Conservation (phyloP, 2,797 vertebrate genomes). For the Gephyroberyx darwinii region DNA sequence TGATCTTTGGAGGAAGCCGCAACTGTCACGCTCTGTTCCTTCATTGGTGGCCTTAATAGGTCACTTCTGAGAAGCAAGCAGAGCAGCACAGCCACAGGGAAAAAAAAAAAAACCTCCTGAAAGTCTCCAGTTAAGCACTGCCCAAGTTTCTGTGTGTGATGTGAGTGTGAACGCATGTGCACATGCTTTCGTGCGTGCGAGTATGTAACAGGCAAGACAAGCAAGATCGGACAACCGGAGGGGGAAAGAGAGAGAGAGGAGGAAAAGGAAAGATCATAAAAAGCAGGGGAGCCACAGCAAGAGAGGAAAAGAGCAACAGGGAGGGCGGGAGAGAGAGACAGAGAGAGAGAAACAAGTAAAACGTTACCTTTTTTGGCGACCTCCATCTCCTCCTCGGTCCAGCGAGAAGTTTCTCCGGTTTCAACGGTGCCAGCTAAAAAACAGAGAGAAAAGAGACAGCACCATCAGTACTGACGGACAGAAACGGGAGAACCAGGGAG, state of each 20-base stretch:
- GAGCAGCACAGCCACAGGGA: constrained; percentile 7
- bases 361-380: constrained; percentile 98
- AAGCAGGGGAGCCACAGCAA: constrained; percentile 12
- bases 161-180: constrained; percentile 16
- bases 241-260: neutral
- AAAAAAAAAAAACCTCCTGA: constrained; percentile 14
- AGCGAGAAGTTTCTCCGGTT: constrained; percentile 97
- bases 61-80: constrained; percentile 43
- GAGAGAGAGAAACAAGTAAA: constrained; percentile 35
- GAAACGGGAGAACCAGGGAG: constrained; percentile 34
- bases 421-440: constrained; percentile 89
- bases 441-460: constrained; percentile 72
- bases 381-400: constrained; percentile 99
- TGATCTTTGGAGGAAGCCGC: constrained; percentile 47
- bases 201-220: constrained; percentile 38
- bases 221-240: constrained; percentile 48
- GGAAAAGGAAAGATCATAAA: constrained; percentile 16
- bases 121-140: constrained; percentile 35
- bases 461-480: constrained; percentile 70
- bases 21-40: constrained; percentile 36
- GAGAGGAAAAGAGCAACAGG: constrained; percentile 15
- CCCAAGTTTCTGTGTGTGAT: constrained; percentile 25
- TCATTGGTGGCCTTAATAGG: constrained; percentile 38
- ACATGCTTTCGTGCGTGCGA: constrained; percentile 26
- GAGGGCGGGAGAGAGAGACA: constrained; percentile 1